Percentiles rank a stretch among this genome's conserved stretches.
These are phyloP conservation scores for Eupsittula cactorum DNA, from an alignment of 2,113 vertebrate genomes.

Conservation along the genomic window DNA sequence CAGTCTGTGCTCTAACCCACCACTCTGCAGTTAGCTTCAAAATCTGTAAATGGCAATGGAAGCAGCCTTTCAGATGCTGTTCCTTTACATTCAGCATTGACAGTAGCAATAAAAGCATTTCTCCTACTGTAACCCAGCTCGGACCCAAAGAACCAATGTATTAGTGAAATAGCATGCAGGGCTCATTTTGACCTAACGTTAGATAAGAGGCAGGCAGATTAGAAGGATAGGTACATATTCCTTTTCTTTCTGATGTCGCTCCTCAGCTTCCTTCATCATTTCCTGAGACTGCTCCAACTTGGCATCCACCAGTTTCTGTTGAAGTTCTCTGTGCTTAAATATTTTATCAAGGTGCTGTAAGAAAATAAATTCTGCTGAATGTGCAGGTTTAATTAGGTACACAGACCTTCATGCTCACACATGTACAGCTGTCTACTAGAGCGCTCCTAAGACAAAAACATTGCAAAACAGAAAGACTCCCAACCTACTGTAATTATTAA, in stretches of 20 bases:
- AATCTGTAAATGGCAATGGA: background rate
- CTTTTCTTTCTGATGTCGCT: constrained; percentile 91
- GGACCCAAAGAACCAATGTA: background rate
- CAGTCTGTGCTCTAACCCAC: background rate
- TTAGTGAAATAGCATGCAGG: background rate
- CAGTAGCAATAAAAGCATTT: background rate
- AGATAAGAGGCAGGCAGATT: background rate
- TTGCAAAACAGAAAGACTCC: background rate
- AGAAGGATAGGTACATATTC: constrained; percentile 87
- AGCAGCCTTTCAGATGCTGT: background rate
- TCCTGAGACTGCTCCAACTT: constrained; percentile 90
- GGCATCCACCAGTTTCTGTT: constrained; percentile 91
- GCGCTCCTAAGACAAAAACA: background rate
- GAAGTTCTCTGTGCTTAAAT: constrained; percentile 91
- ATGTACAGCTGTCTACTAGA: background rate
- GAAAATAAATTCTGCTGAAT: constrained; percentile 27
- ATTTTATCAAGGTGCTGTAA: constrained; percentile 93
- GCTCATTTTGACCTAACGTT: background rate
- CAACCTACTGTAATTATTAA: background rate
- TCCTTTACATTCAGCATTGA: background rate
- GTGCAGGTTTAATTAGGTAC: background rate
- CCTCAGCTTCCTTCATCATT: constrained; percentile 85
- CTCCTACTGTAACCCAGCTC: background rate
- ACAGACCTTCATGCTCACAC: background rate
- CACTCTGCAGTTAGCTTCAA: background rate